Percentiles rank a stretch among this genome's conserved stretches.
These are phyloP conservation scores for Phalacrocorax aristotelis DNA, from an alignment of 2,113 vertebrate species.

Conservation along the genomic window DNA sequence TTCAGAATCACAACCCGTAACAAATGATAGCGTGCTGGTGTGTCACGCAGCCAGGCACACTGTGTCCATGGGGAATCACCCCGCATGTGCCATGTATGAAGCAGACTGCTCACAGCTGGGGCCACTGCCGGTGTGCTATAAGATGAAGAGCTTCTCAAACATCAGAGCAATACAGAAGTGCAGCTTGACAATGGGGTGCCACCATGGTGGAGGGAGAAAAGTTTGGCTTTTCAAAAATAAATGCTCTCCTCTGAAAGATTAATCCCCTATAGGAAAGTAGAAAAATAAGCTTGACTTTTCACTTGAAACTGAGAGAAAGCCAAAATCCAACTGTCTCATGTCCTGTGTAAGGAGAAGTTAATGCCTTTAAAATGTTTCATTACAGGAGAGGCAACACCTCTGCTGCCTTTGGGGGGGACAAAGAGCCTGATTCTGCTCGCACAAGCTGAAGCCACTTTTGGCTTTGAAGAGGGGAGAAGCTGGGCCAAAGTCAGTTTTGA, in stretches of 20 bases:
- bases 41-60: not conserved
- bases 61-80: not conserved
- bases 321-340: not conserved
- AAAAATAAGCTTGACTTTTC: not conserved
- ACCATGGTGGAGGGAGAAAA: not conserved
- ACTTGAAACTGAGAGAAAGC: not conserved
- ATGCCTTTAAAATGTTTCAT: not conserved
- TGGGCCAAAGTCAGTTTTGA: not conserved
- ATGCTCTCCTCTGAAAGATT: not conserved
- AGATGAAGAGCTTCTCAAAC: not conserved
- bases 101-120: not conserved
- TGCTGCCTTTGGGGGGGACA: not conserved
- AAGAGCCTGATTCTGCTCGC: not conserved
- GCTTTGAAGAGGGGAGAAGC: not conserved
- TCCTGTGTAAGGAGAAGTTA: not conserved
- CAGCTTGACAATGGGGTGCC: not conserved
- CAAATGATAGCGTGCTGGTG: not conserved
- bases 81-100: not conserved
- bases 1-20: not conserved
- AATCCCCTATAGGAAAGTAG: not conserved
- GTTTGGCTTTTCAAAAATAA: not conserved
- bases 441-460: not conserved
- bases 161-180: not conserved
- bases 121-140: not conserved
- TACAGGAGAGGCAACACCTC: not conserved